Evolutionary conservation across 2,888 invertebrate species (phyloP), one percentile per base, ranked within the genome.

Genomic region (Acleris sparsana): DNA sequence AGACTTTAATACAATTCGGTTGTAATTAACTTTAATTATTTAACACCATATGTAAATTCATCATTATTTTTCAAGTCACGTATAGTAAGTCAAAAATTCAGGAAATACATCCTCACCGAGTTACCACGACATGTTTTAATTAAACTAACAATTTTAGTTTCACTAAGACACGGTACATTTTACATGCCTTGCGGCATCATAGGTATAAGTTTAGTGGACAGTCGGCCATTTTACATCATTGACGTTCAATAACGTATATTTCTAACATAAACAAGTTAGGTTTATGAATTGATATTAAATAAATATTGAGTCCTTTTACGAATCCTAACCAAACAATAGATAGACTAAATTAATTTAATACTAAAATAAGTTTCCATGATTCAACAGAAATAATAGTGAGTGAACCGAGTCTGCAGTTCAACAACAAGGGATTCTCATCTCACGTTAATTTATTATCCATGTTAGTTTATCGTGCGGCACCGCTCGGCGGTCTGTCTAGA

Each of bases 1-100:
- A 61, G 44, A 51, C 48, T 48, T 49, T 46, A 57, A 43, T 25
- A 65, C 43, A 65, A 56, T 60, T 65, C 48, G 53, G 29, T 57
- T 20, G 52, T 39, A 22, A 60, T 25, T 18, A 55, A 59, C 49
- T 61, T 55, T 29, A 61, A 65, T 55, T 61, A 49, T 51, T n/a
- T 60, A n/a, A 9, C 44, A 55, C 29, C 53, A 46, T n/a, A 48
- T 48, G 33, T 53, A 55, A 33, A 3, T 49, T 17, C 2, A 33
- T n/a, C 29, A 20, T 22, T 53, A 16, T n/a, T 22, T 25, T 61
- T 44, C 17, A 18, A 33, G 33, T 2, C 9, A 33, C 33, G 11
- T 33, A 33, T 11, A 2, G 9, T 3, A 33, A 11, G 9, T 7
- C 29, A 33, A 39, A n/a, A 39, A 11, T 11, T 11, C 39, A 11